These are phyloP conservation scores for Hippocampus mohnikei DNA, from an alignment of 2,113 vertebrate species.

Conservation along the genomic window DNA sequence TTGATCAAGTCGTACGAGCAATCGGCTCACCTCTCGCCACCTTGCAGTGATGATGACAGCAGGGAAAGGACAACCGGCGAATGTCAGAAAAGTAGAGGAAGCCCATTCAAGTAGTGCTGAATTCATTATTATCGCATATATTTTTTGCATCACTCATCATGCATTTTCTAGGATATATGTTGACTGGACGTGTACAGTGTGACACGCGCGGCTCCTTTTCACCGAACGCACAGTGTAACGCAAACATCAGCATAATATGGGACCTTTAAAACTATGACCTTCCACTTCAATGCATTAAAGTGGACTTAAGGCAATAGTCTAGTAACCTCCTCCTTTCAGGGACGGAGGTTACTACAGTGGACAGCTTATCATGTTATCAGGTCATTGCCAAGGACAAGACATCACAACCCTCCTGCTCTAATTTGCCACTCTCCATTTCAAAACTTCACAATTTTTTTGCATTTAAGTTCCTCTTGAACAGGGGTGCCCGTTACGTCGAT, in stretches of 20 bases:
- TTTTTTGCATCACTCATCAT: not conserved
- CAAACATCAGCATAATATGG: no score
- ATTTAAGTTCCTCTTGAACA: no score
- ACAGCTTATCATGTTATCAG: no score
- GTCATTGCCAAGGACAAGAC: not conserved
- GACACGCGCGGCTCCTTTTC: no score
- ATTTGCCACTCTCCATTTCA: not conserved
- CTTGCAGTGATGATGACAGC: slow-evolving; percentile 29
- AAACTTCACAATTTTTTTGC: no score
- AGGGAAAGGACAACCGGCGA: slow-evolving; percentile 30
- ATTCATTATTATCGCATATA: slow-evolving; percentile 27
- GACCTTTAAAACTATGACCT: not conserved
- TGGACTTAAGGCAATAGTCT: not conserved
- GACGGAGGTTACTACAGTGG: no score
- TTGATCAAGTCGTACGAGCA: not conserved
- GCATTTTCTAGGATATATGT: no score
- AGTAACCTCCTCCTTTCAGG: not conserved
- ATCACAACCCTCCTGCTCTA: not conserved
- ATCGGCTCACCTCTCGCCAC: slow-evolving; percentile 14
- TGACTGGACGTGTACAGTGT: no score
- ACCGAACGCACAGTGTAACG: no score
- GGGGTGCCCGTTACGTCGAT: no score
- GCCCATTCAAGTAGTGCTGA: slow-evolving; percentile 27
- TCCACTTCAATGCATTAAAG: not conserved
- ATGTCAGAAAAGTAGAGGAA: slow-evolving; percentile 40